Evolutionary conservation across 37 sponge, comb jelly and placozoan genomes (phyloP).

Genomic region (Spongilla lacustris): DNA sequence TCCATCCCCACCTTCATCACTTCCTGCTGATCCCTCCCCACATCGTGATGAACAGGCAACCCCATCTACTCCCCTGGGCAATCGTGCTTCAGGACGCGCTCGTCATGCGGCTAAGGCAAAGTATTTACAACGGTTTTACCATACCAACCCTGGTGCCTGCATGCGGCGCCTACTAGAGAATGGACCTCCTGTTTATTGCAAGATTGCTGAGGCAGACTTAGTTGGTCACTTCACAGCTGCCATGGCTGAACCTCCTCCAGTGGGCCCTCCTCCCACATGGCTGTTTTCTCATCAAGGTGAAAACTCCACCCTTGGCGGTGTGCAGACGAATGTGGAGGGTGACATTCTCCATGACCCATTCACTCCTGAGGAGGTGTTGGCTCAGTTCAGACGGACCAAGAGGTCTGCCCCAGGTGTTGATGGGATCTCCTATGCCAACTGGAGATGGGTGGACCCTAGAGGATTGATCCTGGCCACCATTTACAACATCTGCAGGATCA

Average conservation of each 20-base stretch:
- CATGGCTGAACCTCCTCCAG: background rate
- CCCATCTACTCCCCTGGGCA: background rate
- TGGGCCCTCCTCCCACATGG: background rate
- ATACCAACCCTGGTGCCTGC: background rate
- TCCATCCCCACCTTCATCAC: too few species aligned
- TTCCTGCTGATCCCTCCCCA: too few species aligned
- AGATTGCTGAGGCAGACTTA: background rate
- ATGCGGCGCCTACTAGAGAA: background rate
- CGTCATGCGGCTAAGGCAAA: background rate
- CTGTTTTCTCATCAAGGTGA: background rate
- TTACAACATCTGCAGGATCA: constrained; percentile 11
- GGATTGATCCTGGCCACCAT: background rate
- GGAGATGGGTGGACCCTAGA: background rate
- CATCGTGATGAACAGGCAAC: too few species aligned
- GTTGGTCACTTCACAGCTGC: background rate
- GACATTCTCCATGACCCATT: background rate
- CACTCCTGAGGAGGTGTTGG: background rate
- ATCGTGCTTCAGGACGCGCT: background rate
- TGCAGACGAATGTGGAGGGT: background rate
- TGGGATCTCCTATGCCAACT: background rate
- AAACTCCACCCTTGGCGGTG: background rate
- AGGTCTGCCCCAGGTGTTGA: background rate
- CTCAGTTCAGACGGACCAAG: background rate
- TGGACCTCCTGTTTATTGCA: background rate
- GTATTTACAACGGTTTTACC: background rate